phyloP scores from a whole-genome alignment of 2,797 vertebrate species.

The Danio choprae region DNA sequence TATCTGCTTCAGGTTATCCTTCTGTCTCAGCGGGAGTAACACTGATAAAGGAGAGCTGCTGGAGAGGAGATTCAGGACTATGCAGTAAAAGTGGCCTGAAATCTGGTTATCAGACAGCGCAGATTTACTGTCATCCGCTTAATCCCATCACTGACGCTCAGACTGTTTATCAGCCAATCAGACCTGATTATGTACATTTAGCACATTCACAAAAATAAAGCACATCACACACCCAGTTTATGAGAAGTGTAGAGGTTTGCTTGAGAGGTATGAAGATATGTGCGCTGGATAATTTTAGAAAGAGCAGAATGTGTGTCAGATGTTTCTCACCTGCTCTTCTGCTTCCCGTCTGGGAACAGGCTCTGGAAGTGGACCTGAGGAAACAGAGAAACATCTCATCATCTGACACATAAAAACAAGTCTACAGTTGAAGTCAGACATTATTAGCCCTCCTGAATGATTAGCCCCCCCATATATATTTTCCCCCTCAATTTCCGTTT shows the following conservation, averaged over 20 bases:
- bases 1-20: slow-evolving; percentile 1
- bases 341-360: slow-evolving; percentile 76
- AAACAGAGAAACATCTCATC: background rate
- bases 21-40: slow-evolving; percentile 23
- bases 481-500: no score
- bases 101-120: slow-evolving; percentile 15
- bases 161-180: slow-evolving; percentile 7
- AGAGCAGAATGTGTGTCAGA: background rate
- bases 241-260: background rate
- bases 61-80: slow-evolving; percentile 32
- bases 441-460: no score
- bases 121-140: slow-evolving; percentile 11
- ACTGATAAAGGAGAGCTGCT: slow-evolving; percentile 20
- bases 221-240: background rate
- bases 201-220: background rate
- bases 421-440: no score
- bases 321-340: slow-evolving; percentile 77
- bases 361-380: slow-evolving; percentile 81
- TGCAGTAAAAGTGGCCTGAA: slow-evolving; percentile 11
- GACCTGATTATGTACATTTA: background rate
- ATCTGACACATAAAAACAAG: background rate
- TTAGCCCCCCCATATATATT: no score
- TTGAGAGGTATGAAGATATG: background rate
- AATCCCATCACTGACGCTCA: slow-evolving; percentile 10
- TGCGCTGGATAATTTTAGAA: background rate